These are phyloP conservation scores for Cinclus mexicanus DNA, from an alignment of 2,113 vertebrate species.

Conservation along the genomic window DNA sequence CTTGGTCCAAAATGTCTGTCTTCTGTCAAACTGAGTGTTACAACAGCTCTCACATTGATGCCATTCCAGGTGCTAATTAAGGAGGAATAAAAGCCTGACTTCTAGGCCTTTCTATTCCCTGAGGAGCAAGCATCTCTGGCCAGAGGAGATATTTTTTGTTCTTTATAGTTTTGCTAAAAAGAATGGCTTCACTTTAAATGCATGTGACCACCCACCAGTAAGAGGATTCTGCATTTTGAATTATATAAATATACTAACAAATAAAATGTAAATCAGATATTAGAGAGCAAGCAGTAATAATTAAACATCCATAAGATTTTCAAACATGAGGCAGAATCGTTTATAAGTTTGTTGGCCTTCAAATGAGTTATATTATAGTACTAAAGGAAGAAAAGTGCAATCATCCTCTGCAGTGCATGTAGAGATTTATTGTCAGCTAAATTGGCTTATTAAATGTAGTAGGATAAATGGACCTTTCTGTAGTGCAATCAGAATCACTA, in stretches of 20 bases:
- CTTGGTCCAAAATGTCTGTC: neutral
- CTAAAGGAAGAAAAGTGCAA: neutral
- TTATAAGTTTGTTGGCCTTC: neutral
- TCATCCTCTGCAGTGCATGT: neutral
- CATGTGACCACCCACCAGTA: neutral
- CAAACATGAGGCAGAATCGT: neutral
- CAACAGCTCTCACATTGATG: neutral
- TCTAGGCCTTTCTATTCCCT: neutral
- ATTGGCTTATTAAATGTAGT: neutral
- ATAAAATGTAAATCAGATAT: neutral
- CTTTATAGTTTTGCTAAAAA: neutral
- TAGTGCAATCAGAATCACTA: neutral
- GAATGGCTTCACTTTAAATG: neutral
- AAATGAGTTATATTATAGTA: neutral
- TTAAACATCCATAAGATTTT: neutral
- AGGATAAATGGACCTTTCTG: neutral
- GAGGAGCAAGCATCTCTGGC: neutral
- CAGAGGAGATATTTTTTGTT: neutral
- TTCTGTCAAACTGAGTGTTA: neutral
- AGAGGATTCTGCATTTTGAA: neutral
- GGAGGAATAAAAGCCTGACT: neutral
- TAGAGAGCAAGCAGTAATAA: neutral
- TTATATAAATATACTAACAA: neutral
- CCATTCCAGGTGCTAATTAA: neutral
- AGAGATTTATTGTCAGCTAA: neutral